phyloP scores from a whole-genome alignment of 2,113 vertebrate species.

The Xiphophorus couchianus region DNA sequence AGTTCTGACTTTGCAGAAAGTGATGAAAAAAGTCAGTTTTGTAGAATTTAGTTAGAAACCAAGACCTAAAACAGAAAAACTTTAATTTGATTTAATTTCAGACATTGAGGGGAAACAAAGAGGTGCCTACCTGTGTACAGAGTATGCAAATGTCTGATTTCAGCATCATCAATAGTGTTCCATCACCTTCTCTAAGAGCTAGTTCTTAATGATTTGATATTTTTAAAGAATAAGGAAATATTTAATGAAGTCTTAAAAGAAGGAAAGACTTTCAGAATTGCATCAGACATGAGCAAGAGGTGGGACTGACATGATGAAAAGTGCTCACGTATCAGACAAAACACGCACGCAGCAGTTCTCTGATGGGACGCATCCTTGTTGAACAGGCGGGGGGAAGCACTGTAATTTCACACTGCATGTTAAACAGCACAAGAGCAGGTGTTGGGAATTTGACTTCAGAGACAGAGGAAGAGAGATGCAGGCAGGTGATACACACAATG shows the following conservation, averaged over 20 bases:
- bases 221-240: neutral
- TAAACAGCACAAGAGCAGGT: constrained; percentile 44
- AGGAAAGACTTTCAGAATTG: neutral
- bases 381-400: constrained; percentile 30
- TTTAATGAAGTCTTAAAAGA: neutral
- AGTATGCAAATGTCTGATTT: neutral
- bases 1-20: neutral
- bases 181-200: constrained; percentile 17
- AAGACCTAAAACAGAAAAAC: neutral
- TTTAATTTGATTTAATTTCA: neutral
- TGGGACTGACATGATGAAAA: constrained; percentile 23
- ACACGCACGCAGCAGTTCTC: constrained; percentile 19
- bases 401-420: constrained; percentile 58
- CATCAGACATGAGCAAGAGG: neutral
- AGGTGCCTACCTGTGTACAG: neutral
- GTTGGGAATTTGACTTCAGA: constrained; percentile 41
- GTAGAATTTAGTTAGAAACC: neutral
- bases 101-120: neutral
- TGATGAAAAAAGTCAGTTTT: neutral
- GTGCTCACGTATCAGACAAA: neutral
- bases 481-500: constrained; percentile 18
- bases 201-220: neutral
- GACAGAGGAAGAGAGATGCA: neutral
- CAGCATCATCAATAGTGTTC: neutral
- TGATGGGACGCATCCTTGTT: constrained; percentile 47